A percentile compares a stretch with the other conserved stretches of the same genome.
These are phyloP conservation scores for Galbula dea DNA, from an alignment of 2,113 vertebrate species.

Conservation along the genomic window DNA sequence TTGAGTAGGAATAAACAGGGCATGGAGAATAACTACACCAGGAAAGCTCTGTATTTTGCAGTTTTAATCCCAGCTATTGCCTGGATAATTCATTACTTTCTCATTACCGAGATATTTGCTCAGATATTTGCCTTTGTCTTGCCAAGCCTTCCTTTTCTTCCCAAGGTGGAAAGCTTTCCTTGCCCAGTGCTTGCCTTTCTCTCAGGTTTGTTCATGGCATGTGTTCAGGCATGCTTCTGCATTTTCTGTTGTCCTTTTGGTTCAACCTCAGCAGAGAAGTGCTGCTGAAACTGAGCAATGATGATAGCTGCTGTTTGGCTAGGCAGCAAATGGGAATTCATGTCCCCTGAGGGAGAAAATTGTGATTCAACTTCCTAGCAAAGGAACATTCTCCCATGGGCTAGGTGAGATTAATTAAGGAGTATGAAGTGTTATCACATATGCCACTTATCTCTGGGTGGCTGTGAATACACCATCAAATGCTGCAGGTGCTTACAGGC, in stretches of 20 bases:
- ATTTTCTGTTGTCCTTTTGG: background rate
- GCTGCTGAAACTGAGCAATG: background rate
- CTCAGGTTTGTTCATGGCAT: background rate
- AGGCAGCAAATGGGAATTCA: background rate
- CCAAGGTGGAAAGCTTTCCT: background rate
- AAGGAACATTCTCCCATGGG: background rate
- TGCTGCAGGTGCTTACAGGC: background rate
- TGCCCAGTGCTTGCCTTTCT: background rate
- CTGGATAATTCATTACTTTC: background rate
- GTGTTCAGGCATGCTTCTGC: background rate
- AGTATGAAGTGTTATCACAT: background rate
- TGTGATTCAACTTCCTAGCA: background rate
- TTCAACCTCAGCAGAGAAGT: background rate
- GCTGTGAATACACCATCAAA: background rate
- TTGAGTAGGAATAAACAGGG: background rate
- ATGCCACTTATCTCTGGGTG: background rate
- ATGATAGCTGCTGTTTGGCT: background rate
- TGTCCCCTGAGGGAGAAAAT: background rate
- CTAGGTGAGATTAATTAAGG: background rate
- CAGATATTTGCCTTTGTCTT: background rate
- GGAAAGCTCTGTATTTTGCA: background rate
- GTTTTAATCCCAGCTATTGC: background rate
- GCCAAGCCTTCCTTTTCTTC: background rate
- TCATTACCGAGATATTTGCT: background rate
- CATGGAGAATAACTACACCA: slow-evolving; percentile 24